Base-by-base conservation (phyloP, 1,140 invertebrate species). In the Euwallacea fornicatus region DNA sequence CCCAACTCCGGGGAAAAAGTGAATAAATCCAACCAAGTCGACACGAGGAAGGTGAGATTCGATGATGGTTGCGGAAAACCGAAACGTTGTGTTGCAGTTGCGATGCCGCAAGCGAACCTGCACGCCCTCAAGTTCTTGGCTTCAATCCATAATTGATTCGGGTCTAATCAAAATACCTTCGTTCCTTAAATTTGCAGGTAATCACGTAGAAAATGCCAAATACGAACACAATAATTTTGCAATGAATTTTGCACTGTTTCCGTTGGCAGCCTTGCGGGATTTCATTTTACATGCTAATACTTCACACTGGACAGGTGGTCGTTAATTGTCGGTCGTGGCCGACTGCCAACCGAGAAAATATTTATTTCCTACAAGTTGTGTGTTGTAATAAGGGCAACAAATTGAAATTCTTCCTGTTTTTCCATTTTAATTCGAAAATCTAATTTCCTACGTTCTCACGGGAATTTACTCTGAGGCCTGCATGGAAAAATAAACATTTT, bases 271-370 rank as follows among this genome's bases (percentile, higher is more conserved):
- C 61, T 64, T 50, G 61, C 50, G 61, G 61, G 61, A 64, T 64
- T 64, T 64, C 61, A 64, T 64, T 64, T 64, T 33, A 41, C 61
- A 64, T 64, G 61, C 43, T 64, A 64, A 64, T 64, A 64, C 46
- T 64, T 64, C 50, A 64, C 61, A 11, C 42, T 50, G 61, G 61
- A 64, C 61, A 64, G 43, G 46, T 15, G 61, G 61, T 21, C 61
- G 61, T 64, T 64, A 64, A 64, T 64, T 64, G 61, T 46, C 33
- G 61, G 7, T 46, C 43, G 33, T 64, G 61, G 61, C 61, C 13
- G 15, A 15, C 43, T 64, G 43, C 61, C 61, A 64, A 64, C n/a
- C 21, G 44, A 11, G 11, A 0, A 9, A 21, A 64, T 64, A 64
- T 64, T 64, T 64, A 64, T 64, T 64, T 64, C 21, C 21, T 33